Base-by-base conservation (phyloP, 2,888 invertebrate species). In the Therioaphis trifolii region DNA sequence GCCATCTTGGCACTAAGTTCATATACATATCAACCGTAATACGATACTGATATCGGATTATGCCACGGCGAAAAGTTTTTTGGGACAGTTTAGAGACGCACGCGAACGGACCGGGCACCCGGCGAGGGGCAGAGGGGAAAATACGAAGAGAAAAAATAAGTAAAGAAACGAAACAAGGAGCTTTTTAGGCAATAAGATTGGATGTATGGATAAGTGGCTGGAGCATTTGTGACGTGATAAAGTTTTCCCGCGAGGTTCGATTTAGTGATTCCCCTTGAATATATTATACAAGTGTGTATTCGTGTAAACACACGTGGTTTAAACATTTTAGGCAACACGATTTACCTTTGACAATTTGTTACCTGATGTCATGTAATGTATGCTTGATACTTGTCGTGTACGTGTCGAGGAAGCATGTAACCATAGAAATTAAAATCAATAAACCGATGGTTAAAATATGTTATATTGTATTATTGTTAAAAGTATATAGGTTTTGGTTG, bases 1-100 rank as follows among this genome's bases (percentile, higher is more conserved):
- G 82, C 82, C 82, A 82, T 82, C 82, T 82, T 82, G 82, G 80
- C 80, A 80, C 80, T 63, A 80, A 80, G 80, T 80, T 82, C 82
- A 74, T 82, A 74, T 82, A 74, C 74, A 74, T 80, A 80, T 71
- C 82, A 74, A 35, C 82, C 74, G 82, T 82, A 82, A 72, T 74
- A 82, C 82, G 82, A 82, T 74, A 82, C 72, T 49, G 74, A 82
- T 74, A 82, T 82, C 82, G 82, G 82, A 82, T 82, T 82, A 82
- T 82, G 61, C 61, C 43, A 40, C 71, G 71, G 69, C 40, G 72
- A 63, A 74, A 82, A 72, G 82, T 82, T 82, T 72, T 72, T 68
- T 35, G 29, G 46, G 77, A 77, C 77, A 49, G 77, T 77, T 77
- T 77, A 77, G 63, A 66, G 77, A 75, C 49, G 77, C 15, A 21